Evolutionary conservation across 2,888 invertebrate genomes (phyloP).

Genomic region (Elmis aenea): DNA sequence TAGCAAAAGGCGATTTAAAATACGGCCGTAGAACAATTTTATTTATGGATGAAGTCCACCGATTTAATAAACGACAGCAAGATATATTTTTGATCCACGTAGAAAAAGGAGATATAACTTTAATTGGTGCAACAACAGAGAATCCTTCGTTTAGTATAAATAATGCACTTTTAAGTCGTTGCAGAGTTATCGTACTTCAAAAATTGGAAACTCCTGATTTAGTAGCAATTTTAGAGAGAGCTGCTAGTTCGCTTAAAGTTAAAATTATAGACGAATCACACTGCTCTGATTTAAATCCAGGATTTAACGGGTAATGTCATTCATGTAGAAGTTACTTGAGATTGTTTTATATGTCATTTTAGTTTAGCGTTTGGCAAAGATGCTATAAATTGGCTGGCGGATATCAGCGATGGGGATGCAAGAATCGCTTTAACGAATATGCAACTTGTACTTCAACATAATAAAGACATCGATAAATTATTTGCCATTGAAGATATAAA

Average conservation of each 20-base stretch:
- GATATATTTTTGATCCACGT: conserved; percentile 76
- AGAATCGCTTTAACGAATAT: conserved; percentile 71
- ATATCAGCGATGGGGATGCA: conserved; percentile 78
- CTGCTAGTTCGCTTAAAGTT: conserved; percentile 47
- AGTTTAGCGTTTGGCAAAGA: conserved; percentile 51
- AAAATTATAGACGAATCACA: no score
- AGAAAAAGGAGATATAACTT: conserved; percentile 70
- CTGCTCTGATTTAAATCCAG: no score
- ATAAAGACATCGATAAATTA: conserved; percentile 44
- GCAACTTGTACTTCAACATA: conserved; percentile 63
- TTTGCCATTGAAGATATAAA: conserved; percentile 64
- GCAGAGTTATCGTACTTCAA: conserved; percentile 69
- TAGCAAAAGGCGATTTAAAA: conserved; percentile 67
- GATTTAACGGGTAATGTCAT: no score
- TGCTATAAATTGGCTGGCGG: conserved; percentile 66
- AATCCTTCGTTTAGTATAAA: conserved; percentile 84
- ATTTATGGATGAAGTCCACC: conserved; percentile 84
- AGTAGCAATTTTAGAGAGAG: conserved; percentile 56
- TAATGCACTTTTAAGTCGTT: conserved; percentile 72
- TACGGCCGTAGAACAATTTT: conserved; percentile 66
- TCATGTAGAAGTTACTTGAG: no score
- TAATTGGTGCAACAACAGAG: conserved; percentile 82
- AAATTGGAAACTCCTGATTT: conserved; percentile 61
- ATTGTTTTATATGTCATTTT: no score
- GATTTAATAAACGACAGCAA: conserved; percentile 81